Evolutionary conservation across 2,888 invertebrate genomes (phyloP).

Genomic region (Carpatolechia fugitivella): DNA sequence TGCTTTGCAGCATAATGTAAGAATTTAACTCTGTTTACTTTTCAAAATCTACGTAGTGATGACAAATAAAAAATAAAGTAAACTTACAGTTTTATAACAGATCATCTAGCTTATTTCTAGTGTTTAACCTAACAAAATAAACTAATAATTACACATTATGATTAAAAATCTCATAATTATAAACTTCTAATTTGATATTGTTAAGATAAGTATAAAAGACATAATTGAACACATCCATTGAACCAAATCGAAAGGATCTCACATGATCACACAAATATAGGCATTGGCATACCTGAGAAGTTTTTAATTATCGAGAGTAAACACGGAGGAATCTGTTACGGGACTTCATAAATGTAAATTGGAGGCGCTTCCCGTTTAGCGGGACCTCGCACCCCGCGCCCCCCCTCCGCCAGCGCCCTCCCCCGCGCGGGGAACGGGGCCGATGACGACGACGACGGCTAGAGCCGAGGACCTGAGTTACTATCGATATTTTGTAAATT

Average conservation of each 20-base stretch:
- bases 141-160: too few species aligned
- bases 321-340: constrained; percentile 73
- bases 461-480: not conserved
- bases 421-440: constrained; percentile 33
- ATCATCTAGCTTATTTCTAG: too few species aligned
- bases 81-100: too few species aligned
- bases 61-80: too few species aligned
- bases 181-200: too few species aligned
- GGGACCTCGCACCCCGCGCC: constrained; percentile 31
- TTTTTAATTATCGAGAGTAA: constrained; percentile 78
- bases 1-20: too few species aligned
- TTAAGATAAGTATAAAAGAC: too few species aligned
- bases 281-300: constrained; percentile 50
- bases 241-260: not conserved
- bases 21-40: too few species aligned
- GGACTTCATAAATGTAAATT: constrained; percentile 78
- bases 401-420: constrained; percentile 24
- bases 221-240: not conserved
- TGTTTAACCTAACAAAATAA: too few species aligned
- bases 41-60: too few species aligned
- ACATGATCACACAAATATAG: not conserved
- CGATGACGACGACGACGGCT: constrained; percentile 16
- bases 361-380: constrained; percentile 74
- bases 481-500: not conserved
- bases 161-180: too few species aligned